Evolutionary conservation across 2,113 vertebrate species (phyloP), one percentile per base, ranked within the genome.

Genomic region (Carassius carassius): DNA sequence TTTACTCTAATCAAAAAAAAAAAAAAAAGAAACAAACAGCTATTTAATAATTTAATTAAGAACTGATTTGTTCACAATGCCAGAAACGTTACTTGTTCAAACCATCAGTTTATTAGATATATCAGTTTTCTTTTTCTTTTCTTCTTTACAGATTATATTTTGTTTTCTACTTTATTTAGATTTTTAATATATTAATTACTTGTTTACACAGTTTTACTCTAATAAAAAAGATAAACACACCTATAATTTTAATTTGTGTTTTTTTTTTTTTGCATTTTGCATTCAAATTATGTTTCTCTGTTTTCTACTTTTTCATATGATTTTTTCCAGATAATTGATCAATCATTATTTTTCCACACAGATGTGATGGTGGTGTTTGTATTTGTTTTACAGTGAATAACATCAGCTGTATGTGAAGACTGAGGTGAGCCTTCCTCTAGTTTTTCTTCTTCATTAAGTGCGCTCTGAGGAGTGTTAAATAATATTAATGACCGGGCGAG

Each of bases 401-500:
- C 9, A 41, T 70, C 32, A 44, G 70, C 3, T 44, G 1, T 19
- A 44, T 4, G 49, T n/a, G 9, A 19, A 37, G 21, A 44, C 9
- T 37, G 35, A 37, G 37, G 29, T 49, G 60, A 49, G 32, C 25
- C 9, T 51, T 60, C 56, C 77, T 78, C 67, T 44, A 94, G 94
- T 94, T 96, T 97, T 97, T 96, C 95, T 94, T 98, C 95, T 96
- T 97, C 93, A 95, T 98, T 98, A 98, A 94, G 94, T 95, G 93
- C 91, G 91, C 94, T 95, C 94, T 94, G 92, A 94, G 90, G 93
- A 94, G 95, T 95, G 96, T 97, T 99, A 99, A 99, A 98, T 98
- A 98, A 97, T 98, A 99, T 99, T 98, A 99, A 99, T 98, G 97
- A 96, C 96, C 94, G 84, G 92, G 90, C 95, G 95, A 95, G 94